These are phyloP conservation scores for Lithophane ornitopus DNA, from an alignment of 2,888 invertebrate species.

Conservation along the genomic window DNA sequence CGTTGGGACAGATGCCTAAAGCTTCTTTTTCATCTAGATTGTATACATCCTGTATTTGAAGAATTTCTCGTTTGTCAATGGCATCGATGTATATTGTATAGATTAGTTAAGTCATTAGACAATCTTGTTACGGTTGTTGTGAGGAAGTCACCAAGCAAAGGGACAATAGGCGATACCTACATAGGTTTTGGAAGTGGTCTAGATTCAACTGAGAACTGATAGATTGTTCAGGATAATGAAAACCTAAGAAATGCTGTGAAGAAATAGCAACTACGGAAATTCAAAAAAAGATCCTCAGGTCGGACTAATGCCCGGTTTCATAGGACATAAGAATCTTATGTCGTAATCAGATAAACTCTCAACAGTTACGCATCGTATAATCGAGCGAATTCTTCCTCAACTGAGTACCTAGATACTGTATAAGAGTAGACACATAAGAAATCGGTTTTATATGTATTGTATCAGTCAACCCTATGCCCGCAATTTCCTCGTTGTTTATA, in stretches of 20 bases:
- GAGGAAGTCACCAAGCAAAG: not conserved
- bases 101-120: not conserved
- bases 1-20: no score
- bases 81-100: not conserved
- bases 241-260: not conserved
- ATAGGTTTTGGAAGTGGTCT: not conserved
- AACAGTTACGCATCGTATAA: not conserved
- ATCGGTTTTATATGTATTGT: no score
- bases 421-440: no score
- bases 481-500: no score
- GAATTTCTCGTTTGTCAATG: not conserved
- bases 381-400: not conserved
- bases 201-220: not conserved
- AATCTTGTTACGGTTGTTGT: not conserved
- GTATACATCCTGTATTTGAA: conserved; percentile 2
- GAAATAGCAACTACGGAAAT: no score
- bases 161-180: not conserved
- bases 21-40: conserved; percentile 1
- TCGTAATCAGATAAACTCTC: not conserved
- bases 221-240: not conserved
- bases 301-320: not conserved
- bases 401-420: not conserved
- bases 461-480: no score
- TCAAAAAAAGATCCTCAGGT: not conserved
- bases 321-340: no score